Base-by-base conservation (phyloP, 2,888 invertebrate species). In the Drosophila sordidula region DNA sequence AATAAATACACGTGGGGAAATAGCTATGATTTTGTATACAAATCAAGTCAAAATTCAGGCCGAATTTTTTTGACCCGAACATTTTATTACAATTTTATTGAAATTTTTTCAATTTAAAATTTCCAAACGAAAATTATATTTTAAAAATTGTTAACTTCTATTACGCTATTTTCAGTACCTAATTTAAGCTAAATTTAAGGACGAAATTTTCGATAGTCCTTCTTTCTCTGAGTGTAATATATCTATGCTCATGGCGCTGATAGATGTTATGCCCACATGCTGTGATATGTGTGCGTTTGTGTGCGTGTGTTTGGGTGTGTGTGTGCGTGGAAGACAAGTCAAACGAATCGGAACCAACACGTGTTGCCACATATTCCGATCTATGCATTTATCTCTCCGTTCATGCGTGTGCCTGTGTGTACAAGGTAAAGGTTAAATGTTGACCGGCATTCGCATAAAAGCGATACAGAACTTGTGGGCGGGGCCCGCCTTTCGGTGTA, bases 381-480 rank as follows among this genome's bases (percentile, higher is more conserved):
- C 69, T 69, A 78, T 69, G 75, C 72, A 68, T 69, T 72, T 75
- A 69, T 45, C 32, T 58, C 26, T 14, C 25, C 41, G 6, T 39
- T 5, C 26, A 22, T 44, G 12, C 50, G 3, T 29, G 22, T 61
- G 39, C 29, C 29, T 55, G 41, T 46, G 65, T 65, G 18, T 42
- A 11, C 74, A 87, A 87, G 84, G 89, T 87, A 87, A 84, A 88
- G 86, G 87, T 87, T 87, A 87, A 87, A 73, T 71, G 78, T 74
- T 87, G 81, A 83, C 87, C 83, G 85, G 85, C 82, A 80, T 84
- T 72, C 72, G 61, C 77, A 61, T 68, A 68, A 76, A 61, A 45
- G 59, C 64, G 63, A 76, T 72, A 49, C 61, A 56, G 61, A 63
- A 72, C 32, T 34, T 47, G 68, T 64, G 77, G 64, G 61, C 50